These are phyloP conservation scores for Tenthredo notha DNA, from an alignment of 2,888 invertebrate species.

Conservation along the genomic window DNA sequence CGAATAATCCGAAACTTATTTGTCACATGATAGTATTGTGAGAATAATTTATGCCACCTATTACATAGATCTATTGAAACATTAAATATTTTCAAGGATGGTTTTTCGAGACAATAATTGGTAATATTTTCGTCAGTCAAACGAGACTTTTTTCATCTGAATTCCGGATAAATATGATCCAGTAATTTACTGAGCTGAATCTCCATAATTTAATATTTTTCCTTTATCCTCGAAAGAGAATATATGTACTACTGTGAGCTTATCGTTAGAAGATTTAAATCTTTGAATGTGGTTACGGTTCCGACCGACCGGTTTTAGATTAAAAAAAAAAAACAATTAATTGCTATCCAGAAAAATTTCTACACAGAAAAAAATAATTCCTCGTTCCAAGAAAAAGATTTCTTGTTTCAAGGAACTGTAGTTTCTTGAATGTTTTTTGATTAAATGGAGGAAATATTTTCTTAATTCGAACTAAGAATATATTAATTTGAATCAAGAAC, in stretches of 20 bases:
- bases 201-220: background rate
- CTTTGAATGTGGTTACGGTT: background rate
- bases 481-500: too few species aligned
- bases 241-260: background rate
- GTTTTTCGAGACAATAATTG: background rate
- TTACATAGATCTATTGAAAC: too few species aligned
- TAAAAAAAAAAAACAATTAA: background rate
- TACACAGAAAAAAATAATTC: too few species aligned
- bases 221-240: background rate
- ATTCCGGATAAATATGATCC: background rate
- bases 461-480: too few species aligned
- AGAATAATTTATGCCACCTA: too few species aligned
- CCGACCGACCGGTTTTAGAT: background rate
- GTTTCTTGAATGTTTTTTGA: too few species aligned
- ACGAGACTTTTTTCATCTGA: background rate
- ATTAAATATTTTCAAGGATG: background rate
- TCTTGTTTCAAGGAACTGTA: too few species aligned
- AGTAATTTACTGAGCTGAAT: background rate
- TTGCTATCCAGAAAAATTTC: too few species aligned
- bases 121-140: background rate
- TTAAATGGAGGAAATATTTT: too few species aligned
- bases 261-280: background rate
- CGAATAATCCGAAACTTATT: background rate
- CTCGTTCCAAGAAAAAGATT: too few species aligned
- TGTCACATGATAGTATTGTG: background rate